Percentiles rank a stretch among this genome's conserved stretches.
Evolutionary conservation across 2,113 vertebrate genomes (phyloP).

Genomic region (Gasterosteus nipponicus): DNA sequence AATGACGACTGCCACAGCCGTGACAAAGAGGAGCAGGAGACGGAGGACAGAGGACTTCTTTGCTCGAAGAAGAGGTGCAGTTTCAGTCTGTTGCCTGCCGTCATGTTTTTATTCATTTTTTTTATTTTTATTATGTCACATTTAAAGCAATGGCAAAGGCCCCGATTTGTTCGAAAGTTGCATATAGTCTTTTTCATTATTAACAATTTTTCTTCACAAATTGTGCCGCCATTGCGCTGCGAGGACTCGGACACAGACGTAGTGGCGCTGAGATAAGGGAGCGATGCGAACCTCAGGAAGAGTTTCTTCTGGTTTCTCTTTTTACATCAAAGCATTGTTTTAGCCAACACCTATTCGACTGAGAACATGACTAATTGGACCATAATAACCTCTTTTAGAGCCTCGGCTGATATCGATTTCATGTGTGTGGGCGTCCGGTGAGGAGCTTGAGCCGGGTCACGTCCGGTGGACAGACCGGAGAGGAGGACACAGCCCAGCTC

Average conservation of each 20-base stretch:
- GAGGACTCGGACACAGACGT: background rate
- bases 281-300: background rate
- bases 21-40: constrained; percentile 3
- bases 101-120: background rate
- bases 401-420: background rate
- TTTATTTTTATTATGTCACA: too few relatives aligned
- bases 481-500: background rate
- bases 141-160: background rate
- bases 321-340: background rate
- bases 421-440: background rate
- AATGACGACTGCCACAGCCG: constrained; percentile 25
- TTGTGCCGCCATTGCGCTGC: background rate
- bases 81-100: background rate
- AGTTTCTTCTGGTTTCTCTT: background rate
- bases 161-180: background rate
- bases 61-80: background rate
- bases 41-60: constrained; percentile 3
- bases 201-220: background rate
- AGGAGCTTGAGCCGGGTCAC: background rate
- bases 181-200: background rate
- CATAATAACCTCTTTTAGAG: too few relatives aligned
- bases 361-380: background rate
- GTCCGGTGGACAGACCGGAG: background rate
- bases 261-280: background rate
- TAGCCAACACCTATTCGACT: background rate